Evolutionary conservation across 2,888 invertebrate species (phyloP).

Genomic region (Muscina levida): DNA sequence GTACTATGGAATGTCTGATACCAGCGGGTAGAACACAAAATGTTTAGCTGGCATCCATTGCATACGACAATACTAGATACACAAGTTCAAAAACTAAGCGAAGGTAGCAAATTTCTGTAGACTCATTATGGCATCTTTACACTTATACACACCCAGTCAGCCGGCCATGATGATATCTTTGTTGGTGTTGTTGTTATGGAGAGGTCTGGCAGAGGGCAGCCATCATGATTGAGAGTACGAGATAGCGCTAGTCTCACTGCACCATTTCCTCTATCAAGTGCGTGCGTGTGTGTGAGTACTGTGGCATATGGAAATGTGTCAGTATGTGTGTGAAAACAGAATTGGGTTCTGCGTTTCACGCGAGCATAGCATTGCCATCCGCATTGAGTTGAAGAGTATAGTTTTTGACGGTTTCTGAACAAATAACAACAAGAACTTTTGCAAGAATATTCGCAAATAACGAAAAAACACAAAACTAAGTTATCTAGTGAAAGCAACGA

Average conservation of each 20-base stretch:
- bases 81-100: too few species aligned
- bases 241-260: conserved; percentile 49
- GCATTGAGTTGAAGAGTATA: conserved; percentile 46
- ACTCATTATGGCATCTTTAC: conserved; percentile 3
- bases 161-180: conserved; percentile 50
- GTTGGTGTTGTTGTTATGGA: conserved; percentile 29
- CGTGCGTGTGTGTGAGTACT: background rate
- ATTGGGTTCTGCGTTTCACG: conserved; percentile 30
- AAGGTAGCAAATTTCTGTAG: background rate
- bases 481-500: too few species aligned
- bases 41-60: too few species aligned
- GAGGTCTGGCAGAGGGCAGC: conserved; percentile 47
- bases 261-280: background rate
- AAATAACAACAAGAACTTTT: conserved; percentile 39
- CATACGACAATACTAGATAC: too few species aligned
- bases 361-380: conserved; percentile 55
- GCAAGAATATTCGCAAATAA: background rate
- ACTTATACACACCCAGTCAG: conserved; percentile 1
- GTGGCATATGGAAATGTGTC: too few species aligned
- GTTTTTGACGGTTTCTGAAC: conserved; percentile 48
- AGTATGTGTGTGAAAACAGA: conserved; percentile 30
- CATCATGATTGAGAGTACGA: conserved; percentile 60
- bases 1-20: too few species aligned
- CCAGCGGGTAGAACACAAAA: too few species aligned
- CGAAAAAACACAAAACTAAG: background rate